Percentiles rank a stretch among this genome's conserved stretches.
Conservation (phyloP, 2,888 invertebrate genomes). For the Drosophila kanekoi region DNA sequence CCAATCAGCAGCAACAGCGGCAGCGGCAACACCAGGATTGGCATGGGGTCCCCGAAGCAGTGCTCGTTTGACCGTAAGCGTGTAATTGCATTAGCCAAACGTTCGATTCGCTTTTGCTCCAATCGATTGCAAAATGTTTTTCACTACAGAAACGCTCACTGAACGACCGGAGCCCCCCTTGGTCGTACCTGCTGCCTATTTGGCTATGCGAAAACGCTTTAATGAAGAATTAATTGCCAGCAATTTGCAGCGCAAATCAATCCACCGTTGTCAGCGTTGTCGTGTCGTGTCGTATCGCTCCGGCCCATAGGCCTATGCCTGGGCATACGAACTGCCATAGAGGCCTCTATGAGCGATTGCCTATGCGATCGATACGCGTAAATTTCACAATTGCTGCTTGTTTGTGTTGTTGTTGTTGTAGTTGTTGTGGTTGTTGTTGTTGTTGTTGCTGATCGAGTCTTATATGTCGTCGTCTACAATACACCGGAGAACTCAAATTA, state of each 20-base stretch:
- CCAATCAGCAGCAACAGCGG: constrained; percentile 47
- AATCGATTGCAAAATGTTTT: constrained; percentile 70
- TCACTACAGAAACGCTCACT: constrained; percentile 57
- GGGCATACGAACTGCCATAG: constrained; percentile 22
- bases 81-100: constrained; percentile 77
- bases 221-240: constrained; percentile 84
- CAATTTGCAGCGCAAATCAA: constrained; percentile 83
- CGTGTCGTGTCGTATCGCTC: constrained; percentile 17
- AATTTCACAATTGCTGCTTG: constrained; percentile 73
- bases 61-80: constrained; percentile 75
- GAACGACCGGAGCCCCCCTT: constrained; percentile 2
- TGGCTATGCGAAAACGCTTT: constrained; percentile 83
- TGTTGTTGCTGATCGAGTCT: constrained; percentile 59
- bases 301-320: constrained; percentile 23
- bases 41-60: constrained; percentile 42
- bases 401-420: constrained; percentile 30
- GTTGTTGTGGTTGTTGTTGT: constrained; percentile 37
- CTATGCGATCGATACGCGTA: constrained; percentile 67
- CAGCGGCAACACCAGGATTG: constrained; percentile 24
- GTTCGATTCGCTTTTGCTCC: constrained; percentile 36
- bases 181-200: constrained; percentile 41
- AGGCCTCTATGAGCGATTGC: constrained; percentile 30
- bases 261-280: constrained; percentile 70
- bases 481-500: constrained; percentile 83
- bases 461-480: constrained; percentile 78